Conservation (phyloP, 2,888 invertebrate species). For the Amorpha juglandis region DNA sequence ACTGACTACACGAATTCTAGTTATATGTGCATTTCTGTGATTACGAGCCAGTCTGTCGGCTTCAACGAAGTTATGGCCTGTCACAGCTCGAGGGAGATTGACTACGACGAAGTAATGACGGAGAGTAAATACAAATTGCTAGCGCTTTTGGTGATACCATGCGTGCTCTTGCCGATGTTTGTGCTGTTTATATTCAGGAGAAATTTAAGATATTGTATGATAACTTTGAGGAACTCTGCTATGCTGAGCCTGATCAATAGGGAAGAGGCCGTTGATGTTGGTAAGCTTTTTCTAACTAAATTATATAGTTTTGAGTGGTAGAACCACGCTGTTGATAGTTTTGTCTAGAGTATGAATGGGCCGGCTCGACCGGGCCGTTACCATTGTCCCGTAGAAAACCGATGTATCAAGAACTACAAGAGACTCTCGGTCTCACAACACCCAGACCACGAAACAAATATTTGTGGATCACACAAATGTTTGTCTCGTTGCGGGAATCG, state of each 20-base stretch:
- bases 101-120: slow-evolving; percentile 40
- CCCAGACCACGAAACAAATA: no score
- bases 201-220: slow-evolving; percentile 84
- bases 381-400: no score
- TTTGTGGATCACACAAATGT: no score
- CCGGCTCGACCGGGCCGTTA: no score
- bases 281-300: slow-evolving; percentile 48
- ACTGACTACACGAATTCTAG: slow-evolving; percentile 50
- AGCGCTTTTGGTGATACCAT: slow-evolving; percentile 50
- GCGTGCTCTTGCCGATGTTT: slow-evolving; percentile 46
- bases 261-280: slow-evolving; percentile 53
- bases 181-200: slow-evolving; percentile 66
- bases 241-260: slow-evolving; percentile 82
- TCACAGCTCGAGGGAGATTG: slow-evolving; percentile 38
- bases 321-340: no score
- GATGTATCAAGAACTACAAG: no score
- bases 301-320: no score
- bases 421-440: no score
- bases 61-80: slow-evolving; percentile 52
- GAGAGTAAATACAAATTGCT: slow-evolving; percentile 43
- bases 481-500: no score
- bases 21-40: slow-evolving; percentile 55
- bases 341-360: no score
- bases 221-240: slow-evolving; percentile 84
- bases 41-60: slow-evolving; percentile 43